Conservation (phyloP, 2,888 invertebrate genomes). For the Linnaemya tessellans region DNA sequence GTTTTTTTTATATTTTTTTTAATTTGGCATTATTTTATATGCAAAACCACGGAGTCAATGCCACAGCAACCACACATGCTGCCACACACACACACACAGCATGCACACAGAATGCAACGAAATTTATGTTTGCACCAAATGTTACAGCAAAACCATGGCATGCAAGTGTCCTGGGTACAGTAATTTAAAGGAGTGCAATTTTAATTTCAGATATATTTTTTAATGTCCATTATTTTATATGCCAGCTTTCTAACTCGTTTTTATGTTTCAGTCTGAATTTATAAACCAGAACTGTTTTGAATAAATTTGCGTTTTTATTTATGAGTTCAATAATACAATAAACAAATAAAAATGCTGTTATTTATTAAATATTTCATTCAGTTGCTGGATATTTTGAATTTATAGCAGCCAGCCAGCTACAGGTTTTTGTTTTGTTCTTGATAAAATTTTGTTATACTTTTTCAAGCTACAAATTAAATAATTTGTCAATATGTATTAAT, state of each 20-base stretch:
- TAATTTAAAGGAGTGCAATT: not conserved
- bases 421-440: not conserved
- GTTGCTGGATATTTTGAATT: too few species aligned
- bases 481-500: conserved; percentile 35
- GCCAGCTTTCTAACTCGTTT: not conserved
- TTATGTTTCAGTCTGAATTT: not conserved
- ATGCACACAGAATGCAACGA: not conserved
- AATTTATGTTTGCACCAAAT: not conserved
- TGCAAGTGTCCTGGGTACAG: conserved; percentile 28
- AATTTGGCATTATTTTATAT: conserved; percentile 44
- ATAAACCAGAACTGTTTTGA: not conserved
- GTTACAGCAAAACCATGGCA: not conserved
- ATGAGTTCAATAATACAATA: not conserved
- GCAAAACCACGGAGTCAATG: conserved; percentile 58
- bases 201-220: not conserved
- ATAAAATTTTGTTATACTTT: not conserved
- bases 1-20: conserved; percentile 12
- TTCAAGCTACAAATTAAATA: not conserved
- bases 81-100: not conserved
- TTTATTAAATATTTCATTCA: too few species aligned
- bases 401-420: not conserved
- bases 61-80: conserved; percentile 61
- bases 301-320: not conserved
- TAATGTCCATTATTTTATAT: not conserved
- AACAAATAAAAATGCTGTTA: not conserved